Conservation (phyloP, 2,797 vertebrate species). For the Pristis pectinata region DNA sequence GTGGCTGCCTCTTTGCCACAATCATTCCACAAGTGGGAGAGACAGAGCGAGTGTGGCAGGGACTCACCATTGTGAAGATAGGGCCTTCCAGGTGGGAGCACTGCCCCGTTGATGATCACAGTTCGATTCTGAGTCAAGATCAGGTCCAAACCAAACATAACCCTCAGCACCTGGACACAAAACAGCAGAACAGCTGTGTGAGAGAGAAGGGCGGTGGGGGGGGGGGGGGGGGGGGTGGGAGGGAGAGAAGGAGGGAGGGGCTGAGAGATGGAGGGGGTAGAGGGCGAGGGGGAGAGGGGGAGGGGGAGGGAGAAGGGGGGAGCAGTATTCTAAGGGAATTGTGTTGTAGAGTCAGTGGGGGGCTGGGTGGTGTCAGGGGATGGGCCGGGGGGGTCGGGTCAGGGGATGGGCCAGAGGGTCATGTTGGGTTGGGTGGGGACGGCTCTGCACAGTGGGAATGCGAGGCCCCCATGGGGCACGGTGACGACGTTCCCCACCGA, state of each 20-base stretch:
- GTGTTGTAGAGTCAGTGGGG: background rate
- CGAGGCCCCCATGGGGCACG: no score
- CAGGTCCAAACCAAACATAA: conserved; percentile 69
- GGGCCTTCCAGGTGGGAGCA: conserved; percentile 55
- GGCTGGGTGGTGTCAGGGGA: background rate
- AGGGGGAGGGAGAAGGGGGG: background rate
- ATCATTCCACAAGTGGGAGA: no score
- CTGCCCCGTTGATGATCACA: conserved; percentile 61
- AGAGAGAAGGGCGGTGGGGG: background rate
- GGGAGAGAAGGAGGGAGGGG: background rate
- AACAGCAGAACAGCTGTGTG: accelerated
- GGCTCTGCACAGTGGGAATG: no score
- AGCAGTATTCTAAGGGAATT: background rate
- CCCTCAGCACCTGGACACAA: conserved; percentile 56
- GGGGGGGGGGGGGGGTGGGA: background rate
- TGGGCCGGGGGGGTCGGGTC: no score
- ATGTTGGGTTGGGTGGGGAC: no score
- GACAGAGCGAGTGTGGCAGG: background rate
- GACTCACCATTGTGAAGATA: conserved; percentile 68
- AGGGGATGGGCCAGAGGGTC: no score
- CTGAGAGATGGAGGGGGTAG: background rate
- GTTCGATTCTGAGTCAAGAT: conserved; percentile 57
- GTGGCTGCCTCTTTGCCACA: no score
- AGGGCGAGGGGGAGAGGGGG: no score
- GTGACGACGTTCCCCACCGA: conserved; percentile 41